phyloP scores from a whole-genome alignment of 1,140 invertebrate genomes.

The Philopotamus ludificatus region DNA sequence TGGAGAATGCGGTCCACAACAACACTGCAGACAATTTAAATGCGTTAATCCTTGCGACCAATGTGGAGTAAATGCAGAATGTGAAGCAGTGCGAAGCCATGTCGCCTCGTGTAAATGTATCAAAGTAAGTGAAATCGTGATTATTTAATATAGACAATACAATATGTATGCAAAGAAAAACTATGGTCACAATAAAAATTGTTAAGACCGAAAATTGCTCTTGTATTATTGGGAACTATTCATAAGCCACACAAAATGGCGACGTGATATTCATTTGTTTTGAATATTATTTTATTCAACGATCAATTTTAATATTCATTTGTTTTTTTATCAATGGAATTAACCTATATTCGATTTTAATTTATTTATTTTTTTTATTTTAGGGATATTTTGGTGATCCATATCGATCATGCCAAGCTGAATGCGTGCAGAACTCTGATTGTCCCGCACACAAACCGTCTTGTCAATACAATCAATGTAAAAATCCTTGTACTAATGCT shows the following conservation, averaged over 20 bases:
- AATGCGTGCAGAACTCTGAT: slow-evolving; percentile 71
- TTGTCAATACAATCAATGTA: slow-evolving; percentile 77
- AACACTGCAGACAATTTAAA: slow-evolving; percentile 72
- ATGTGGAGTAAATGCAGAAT: slow-evolving; percentile 78
- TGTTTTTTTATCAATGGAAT: slow-evolving; percentile 1
- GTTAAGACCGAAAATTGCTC: too few species aligned
- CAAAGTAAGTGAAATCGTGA: slow-evolving; percentile 64
- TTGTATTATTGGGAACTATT: too few species aligned
- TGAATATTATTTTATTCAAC: neutral
- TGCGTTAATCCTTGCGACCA: slow-evolving; percentile 77
- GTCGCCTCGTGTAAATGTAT: slow-evolving; percentile 79
- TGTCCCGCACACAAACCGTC: slow-evolving; percentile 75
- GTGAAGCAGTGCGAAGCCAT: slow-evolving; percentile 71
- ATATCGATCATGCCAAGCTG: slow-evolving; percentile 68
- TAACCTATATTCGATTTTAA: too few species aligned
- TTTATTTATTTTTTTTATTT: too few species aligned
- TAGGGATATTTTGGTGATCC: slow-evolving; percentile 76
- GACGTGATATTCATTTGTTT: too few species aligned
- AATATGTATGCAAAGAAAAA: too few species aligned
- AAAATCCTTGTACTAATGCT: slow-evolving; percentile 76
- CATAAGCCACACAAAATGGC: too few species aligned
- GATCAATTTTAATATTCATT: neutral
- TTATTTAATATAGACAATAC: too few species aligned
- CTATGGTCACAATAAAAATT: too few species aligned
- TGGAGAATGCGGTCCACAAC: slow-evolving; percentile 66